A percentile compares a stretch with the other conserved stretches of the same genome.
These are phyloP conservation scores for Harpagoxenus sublaevis DNA, from an alignment of 2,888 invertebrate species.

Conservation along the genomic window DNA sequence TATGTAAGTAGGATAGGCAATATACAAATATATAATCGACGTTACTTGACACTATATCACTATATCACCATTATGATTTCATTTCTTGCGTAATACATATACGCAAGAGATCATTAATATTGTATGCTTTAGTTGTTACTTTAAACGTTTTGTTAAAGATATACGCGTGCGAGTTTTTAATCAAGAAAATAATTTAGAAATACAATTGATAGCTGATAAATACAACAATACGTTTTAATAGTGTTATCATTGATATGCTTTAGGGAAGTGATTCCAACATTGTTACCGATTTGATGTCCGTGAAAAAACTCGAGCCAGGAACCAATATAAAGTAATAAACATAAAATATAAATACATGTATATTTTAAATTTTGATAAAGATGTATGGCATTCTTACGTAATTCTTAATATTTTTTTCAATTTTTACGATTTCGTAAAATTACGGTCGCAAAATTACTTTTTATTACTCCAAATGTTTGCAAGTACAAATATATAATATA, in stretches of 20 bases:
- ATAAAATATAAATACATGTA: background rate
- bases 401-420: constrained; percentile 4
- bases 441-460: background rate
- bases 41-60: background rate
- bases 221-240: background rate
- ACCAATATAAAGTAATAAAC: background rate
- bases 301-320: background rate
- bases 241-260: background rate
- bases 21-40: background rate
- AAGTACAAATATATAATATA: constrained; percentile 2
- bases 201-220: background rate
- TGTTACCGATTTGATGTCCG: background rate
- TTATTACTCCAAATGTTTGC: constrained; percentile 20
- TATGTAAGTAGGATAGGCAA: background rate
- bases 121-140: background rate
- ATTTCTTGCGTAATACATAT: background rate
- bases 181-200: constrained; percentile 14
- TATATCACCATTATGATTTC: background rate
- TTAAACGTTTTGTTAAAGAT: background rate
- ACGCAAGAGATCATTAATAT: background rate
- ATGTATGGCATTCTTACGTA: background rate
- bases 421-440: constrained; percentile 16
- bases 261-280: background rate
- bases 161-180: background rate
- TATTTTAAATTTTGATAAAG: constrained; percentile 26